Conservation (phyloP, 2,113 vertebrate species). For the Grammomys dolichurus region DNA sequence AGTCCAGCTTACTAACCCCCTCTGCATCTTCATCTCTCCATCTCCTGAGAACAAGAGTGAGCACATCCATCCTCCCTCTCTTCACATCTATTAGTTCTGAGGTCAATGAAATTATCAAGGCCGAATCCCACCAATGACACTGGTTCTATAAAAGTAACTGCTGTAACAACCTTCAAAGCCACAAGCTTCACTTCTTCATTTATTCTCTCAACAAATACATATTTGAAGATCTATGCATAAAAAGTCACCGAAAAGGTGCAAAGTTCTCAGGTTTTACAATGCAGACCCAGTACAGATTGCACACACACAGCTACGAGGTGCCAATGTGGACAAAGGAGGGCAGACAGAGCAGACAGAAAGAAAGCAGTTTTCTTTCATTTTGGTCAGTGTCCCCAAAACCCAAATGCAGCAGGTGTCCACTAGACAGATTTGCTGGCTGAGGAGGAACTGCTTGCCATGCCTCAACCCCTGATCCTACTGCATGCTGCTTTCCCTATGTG, state of each 20-base stretch:
- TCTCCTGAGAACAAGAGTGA: neutral
- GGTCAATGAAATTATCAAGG: neutral
- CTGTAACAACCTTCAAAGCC: neutral
- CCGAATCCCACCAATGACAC: neutral
- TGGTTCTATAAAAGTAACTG: neutral
- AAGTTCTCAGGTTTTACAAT: neutral
- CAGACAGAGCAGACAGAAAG: neutral
- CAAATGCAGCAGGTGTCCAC: neutral
- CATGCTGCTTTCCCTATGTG: neutral
- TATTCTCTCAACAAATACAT: neutral
- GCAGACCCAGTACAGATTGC: neutral
- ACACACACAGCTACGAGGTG: neutral
- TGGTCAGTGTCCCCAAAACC: neutral
- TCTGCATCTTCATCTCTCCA: neutral
- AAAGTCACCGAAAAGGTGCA: neutral
- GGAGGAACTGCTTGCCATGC: neutral
- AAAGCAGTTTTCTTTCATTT: neutral
- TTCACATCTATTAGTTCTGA: neutral
- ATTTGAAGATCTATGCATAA: neutral
- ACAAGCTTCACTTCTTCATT: neutral
- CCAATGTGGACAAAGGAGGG: rapidly evolving
- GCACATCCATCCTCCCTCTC: neutral
- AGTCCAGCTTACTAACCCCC: neutral
- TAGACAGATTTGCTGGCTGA: neutral
- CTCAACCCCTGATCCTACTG: too few relatives aligned